phyloP scores from a whole-genome alignment of 2,113 vertebrate genomes.

The Microtus richardsoni region DNA sequence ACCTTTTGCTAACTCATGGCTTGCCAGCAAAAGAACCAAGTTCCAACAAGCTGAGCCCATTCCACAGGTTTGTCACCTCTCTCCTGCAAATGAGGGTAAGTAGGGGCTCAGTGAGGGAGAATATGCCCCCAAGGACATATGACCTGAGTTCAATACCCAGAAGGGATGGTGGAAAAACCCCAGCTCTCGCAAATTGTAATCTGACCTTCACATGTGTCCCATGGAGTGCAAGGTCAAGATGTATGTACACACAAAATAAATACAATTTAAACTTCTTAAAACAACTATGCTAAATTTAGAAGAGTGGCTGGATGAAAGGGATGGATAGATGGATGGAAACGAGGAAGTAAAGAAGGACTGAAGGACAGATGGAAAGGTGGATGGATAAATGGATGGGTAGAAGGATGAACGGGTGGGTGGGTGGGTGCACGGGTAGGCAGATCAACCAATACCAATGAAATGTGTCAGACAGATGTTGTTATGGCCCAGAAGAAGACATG shows the following conservation, averaged over 20 bases:
- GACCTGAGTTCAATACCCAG: neutral
- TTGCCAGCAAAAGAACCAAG: no score
- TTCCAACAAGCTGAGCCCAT: neutral
- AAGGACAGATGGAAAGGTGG: neutral
- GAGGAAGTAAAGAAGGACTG: no score
- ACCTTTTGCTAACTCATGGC: neutral
- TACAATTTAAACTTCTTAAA: neutral
- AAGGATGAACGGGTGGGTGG: no score
- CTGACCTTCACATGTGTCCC: neutral
- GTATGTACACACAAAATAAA: neutral
- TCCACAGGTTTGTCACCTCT: neutral
- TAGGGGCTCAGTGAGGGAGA: neutral
- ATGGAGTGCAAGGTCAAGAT: neutral
- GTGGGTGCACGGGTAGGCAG: accelerated
- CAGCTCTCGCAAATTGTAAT: neutral
- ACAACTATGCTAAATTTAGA: neutral
- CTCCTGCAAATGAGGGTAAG: neutral
- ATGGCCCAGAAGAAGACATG: neutral
- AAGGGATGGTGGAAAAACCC: neutral
- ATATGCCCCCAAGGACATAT: neutral
- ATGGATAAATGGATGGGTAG: neutral
- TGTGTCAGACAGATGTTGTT: neutral
- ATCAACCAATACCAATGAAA: neutral
- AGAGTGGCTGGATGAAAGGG: neutral
- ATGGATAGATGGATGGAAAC: no score